Evolutionary conservation across 2,113 vertebrate genomes (phyloP).

Genomic region (Indicator indicator): DNA sequence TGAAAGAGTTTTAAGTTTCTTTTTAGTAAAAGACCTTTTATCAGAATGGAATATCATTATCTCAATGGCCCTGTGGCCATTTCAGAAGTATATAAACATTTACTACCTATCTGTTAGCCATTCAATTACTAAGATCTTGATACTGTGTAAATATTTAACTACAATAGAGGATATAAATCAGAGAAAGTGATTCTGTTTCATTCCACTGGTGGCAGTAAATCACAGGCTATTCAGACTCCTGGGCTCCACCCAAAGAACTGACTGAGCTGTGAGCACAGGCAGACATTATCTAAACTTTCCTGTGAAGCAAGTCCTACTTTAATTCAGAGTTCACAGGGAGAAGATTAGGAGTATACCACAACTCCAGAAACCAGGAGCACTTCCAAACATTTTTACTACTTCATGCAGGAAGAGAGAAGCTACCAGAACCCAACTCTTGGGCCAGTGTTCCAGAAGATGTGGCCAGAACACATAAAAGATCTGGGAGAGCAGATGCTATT

Average conservation of each 20-base stretch:
- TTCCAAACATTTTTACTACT: background rate
- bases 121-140: conserved; percentile 54
- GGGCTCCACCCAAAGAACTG: conserved; percentile 30
- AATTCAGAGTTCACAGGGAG: background rate
- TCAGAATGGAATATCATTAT: conserved; percentile 45
- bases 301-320: background rate
- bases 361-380: background rate
- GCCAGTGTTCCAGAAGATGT: background rate
- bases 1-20: background rate
- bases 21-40: background rate
- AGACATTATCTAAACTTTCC: conserved; percentile 4
- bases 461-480: background rate
- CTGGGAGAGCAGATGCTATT: background rate
- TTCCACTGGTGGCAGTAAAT: conserved; percentile 49
- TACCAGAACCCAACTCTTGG: background rate
- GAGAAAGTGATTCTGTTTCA: conserved; percentile 43
- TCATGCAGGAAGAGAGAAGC: background rate
- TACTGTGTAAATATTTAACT: conserved; percentile 64
- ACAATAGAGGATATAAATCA: conserved; percentile 45
- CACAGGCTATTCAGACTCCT: conserved; percentile 23
- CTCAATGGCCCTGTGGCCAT: conserved; percentile 11
- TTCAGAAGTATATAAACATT: conserved; percentile 64
- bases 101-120: conserved; percentile 54
- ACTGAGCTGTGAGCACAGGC: background rate
- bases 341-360: background rate